Evolutionary conservation across 1,140 invertebrate genomes (phyloP), one percentile per base, ranked within the genome.

Genomic region (Latrodectus geometricus): DNA sequence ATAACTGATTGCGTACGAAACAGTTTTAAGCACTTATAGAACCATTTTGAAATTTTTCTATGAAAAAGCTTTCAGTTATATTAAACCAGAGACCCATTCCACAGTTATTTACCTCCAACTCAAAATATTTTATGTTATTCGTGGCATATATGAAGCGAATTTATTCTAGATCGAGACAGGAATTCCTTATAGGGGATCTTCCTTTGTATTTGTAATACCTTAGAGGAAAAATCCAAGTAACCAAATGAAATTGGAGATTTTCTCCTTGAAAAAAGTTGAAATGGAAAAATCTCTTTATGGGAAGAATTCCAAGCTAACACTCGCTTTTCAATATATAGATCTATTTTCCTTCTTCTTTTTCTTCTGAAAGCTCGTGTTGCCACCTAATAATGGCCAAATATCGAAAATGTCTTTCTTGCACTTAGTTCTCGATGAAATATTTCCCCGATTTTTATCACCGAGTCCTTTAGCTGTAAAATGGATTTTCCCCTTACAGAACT

Each of bases 281-380:
- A 61, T 14, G 11, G 54, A 17, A 61, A 61, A 61, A 61, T 61
- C 54, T 17, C 54, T 61, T 61, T 61, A 61, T 61, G 17, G 54
- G 54, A 17, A 61, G 17, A 11, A 61, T 61, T 61, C 54, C 54
- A 61, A 11, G 54, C 54, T 61, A 61, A 61, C 54, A 61, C 54
- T 61, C 54, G 54, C 54, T 61, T 61, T 61, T 61, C 54, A 61
- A 61, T 61, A 61, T 61, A 61, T 61, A 61, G 54, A 61, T 61
- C 54, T 17, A 61, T 61, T 61, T 61, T 61, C 54, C 17, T 17
- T 61, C 54, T 14, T 2, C 8, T 61, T 61, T 61, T 61, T 61
- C 54, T 61, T 14, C 54, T 61, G 11, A 11, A 14, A 61, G 54
- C 54, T 8, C 54, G 17, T 61, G 54, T 61, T 61, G 54, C 54